Percentiles rank a stretch among this genome's conserved stretches.
Evolutionary conservation across 2,888 invertebrate species (phyloP).

Genomic region (Agrenia bidenticulata): DNA sequence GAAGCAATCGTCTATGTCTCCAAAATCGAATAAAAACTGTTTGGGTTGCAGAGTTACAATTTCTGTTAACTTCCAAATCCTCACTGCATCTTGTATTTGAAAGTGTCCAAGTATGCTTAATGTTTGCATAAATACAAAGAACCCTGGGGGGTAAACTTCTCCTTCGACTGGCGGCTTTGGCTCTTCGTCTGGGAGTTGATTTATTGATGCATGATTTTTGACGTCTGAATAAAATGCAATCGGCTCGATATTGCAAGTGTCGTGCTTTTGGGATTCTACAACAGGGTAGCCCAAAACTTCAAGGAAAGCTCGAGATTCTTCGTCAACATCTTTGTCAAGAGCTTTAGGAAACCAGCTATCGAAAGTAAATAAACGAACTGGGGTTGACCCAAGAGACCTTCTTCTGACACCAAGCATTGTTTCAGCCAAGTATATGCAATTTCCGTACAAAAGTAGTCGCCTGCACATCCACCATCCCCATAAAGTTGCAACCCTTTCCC

Average conservation of each 20-base stretch:
- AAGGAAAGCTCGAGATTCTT: not conserved
- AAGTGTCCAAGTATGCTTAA: constrained; percentile 8
- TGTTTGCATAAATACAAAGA: not conserved
- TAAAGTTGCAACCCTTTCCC: not conserved
- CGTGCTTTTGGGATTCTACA: not conserved
- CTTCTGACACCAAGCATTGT: constrained; percentile 4
- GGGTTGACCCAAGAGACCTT: not conserved
- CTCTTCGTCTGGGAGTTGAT: constrained; percentile 5
- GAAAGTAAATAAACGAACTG: not conserved
- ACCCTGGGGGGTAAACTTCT: not conserved
- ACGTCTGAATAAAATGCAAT: not conserved
- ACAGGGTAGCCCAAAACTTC: not conserved
- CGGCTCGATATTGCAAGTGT: not conserved
- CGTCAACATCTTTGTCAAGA: not conserved
- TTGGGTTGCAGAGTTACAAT: not conserved
- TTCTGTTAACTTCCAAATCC: not conserved
- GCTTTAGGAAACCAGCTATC: not conserved
- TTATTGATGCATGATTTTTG: not conserved
- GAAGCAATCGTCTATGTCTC: constrained; percentile 7
- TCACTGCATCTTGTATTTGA: not conserved
- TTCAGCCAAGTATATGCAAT: not conserved
- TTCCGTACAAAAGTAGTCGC: not conserved
- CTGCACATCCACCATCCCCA: not conserved
- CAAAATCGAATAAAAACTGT: not conserved
- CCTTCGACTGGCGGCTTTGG: not conserved